phyloP scores from a whole-genome alignment of 1,140 invertebrate species.

The Drosophila orena region DNA sequence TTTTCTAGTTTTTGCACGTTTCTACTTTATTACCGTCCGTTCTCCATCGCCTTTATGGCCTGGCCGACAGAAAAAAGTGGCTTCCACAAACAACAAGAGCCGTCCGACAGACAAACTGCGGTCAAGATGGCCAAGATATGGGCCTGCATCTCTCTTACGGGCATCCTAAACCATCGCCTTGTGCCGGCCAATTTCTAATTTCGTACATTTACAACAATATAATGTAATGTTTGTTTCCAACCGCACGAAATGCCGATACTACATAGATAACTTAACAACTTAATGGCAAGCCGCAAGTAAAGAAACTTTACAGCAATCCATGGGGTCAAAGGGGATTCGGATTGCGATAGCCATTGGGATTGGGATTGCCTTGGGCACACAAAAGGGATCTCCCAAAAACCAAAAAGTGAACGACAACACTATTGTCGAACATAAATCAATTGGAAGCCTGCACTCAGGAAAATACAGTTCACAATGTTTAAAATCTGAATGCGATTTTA shows the following conservation, averaged over 20 bases:
- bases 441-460: constrained; percentile 3
- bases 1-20: constrained; percentile 83
- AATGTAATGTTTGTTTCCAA: constrained; percentile 74
- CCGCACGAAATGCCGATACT: constrained; percentile 69
- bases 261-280: constrained; percentile 80
- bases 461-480: not conserved
- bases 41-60: constrained; percentile 62
- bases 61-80: constrained; percentile 52
- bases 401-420: constrained; percentile 65
- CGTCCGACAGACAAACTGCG: constrained; percentile 58
- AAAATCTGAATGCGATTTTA: no score
- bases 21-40: constrained; percentile 79
- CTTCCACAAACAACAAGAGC: constrained; percentile 44
- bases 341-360: constrained; percentile 12
- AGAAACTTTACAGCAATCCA: constrained; percentile 57
- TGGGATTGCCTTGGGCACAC: constrained; percentile 13
- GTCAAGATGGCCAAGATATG: constrained; percentile 42
- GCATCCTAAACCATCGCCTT: constrained; percentile 17
- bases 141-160: not conserved
- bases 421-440: constrained; percentile 67
- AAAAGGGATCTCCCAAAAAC: constrained; percentile 21
- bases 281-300: constrained; percentile 72
- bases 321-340: constrained; percentile 12
- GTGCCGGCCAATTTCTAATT: constrained; percentile 71
- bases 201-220: constrained; percentile 71